A percentile compares a stretch with the other conserved stretches of the same genome.
Evolutionary conservation across 2,888 invertebrate species (phyloP).

Genomic region (Apodemia duryi): DNA sequence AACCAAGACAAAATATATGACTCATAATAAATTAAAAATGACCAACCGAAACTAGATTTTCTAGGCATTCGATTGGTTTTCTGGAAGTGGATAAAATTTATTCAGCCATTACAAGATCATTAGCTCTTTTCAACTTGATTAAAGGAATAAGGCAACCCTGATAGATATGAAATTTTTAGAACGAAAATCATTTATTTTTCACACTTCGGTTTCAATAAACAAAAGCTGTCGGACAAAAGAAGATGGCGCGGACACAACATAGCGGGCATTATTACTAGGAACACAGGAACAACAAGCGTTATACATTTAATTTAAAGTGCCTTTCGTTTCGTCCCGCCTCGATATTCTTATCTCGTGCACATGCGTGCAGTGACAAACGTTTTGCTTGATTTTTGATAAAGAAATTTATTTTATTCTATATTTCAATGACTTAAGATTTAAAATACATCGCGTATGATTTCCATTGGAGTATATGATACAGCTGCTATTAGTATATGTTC

Average conservation of each 20-base stretch:
- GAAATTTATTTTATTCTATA: constrained; percentile 12
- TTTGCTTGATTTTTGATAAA: neutral
- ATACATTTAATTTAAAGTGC: constrained; percentile 21
- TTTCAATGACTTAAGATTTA: constrained; percentile 30
- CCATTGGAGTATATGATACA: constrained; percentile 48
- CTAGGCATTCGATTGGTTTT: no score
- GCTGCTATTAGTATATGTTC: constrained; percentile 48
- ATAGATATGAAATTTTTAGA: no score
- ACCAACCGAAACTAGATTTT: no score
- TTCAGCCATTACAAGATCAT: no score
- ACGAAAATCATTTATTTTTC: no score
- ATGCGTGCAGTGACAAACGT: neutral
- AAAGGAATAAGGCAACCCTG: no score
- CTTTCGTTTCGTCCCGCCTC: constrained; percentile 7
- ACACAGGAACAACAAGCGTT: constrained; percentile 38
- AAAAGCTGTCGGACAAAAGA: constrained; percentile 33
- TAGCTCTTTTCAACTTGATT: no score
- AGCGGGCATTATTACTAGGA: constrained; percentile 65
- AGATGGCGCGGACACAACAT: constrained; percentile 72
- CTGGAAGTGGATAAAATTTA: no score
- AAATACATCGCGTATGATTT: constrained; percentile 31
- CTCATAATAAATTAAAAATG: no score
- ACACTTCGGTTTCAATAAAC: neutral
- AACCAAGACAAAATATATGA: no score
- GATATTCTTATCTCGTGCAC: constrained; percentile 15